Percentiles rank a stretch among this genome's conserved stretches.
Evolutionary conservation across 2,888 invertebrate genomes (phyloP).

Genomic region (Neuroscelio doddi): DNA sequence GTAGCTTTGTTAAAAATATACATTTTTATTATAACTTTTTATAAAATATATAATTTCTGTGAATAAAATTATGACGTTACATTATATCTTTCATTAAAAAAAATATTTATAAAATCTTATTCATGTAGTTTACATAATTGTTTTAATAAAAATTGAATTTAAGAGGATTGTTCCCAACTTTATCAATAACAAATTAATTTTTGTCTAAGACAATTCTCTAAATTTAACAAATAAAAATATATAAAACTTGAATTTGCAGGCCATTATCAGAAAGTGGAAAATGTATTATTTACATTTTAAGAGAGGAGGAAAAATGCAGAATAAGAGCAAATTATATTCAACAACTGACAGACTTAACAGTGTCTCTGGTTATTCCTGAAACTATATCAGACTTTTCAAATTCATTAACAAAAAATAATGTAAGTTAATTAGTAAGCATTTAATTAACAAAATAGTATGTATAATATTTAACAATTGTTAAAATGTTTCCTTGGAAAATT

Average conservation of each 20-base stretch:
- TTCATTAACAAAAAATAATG: background rate
- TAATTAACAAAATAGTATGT: background rate
- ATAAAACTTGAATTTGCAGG: constrained; percentile 58
- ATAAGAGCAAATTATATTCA: constrained; percentile 63
- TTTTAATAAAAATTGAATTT: no score
- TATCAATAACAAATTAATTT: background rate
- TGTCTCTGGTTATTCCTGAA: constrained; percentile 40
- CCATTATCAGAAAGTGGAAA: constrained; percentile 69
- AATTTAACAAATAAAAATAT: no score
- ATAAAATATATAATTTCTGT: no score
- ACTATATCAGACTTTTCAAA: constrained; percentile 17
- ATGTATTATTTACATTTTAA: constrained; percentile 72
- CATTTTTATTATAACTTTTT: no score
- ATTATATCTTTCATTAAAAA: no score
- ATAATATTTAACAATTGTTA: background rate
- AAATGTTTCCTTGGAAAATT: background rate
- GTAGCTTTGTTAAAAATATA: no score
- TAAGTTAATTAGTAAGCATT: background rate
- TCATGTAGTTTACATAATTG: no score
- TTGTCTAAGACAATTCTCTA: no score
- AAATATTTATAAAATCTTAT: no score
- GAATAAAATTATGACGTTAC: no score
- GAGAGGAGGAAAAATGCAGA: constrained; percentile 65
- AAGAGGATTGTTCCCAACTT: background rate
- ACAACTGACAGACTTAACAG: constrained; percentile 66